phyloP scores from a whole-genome alignment of 2,113 vertebrate species.

The Amblyopsis rosae region DNA sequence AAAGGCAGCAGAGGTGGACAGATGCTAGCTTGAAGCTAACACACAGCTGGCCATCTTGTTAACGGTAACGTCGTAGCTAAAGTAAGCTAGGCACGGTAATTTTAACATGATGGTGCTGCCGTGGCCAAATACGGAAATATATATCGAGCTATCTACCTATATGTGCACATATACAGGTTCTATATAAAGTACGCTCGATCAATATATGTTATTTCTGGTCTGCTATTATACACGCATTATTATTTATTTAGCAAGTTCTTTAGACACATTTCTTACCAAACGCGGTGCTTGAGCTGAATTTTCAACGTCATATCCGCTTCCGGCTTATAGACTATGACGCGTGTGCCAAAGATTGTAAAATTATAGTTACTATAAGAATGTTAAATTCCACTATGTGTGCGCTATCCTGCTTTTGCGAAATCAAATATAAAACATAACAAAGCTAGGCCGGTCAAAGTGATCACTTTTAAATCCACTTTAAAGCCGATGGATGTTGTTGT shows the following conservation, averaged over 20 bases:
- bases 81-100: constrained; percentile 5
- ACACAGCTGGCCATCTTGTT: constrained; percentile 46
- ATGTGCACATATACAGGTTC: not conserved
- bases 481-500: no score
- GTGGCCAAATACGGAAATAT: not conserved
- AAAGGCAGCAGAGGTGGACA: not conserved
- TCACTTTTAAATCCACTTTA: no score
- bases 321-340: constrained; percentile 26
- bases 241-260: not conserved
- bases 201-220: accelerated
- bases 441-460: no score
- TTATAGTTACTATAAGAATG: no score
- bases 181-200: accelerated
- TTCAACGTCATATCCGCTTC: constrained; percentile 65
- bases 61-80: constrained; percentile 24
- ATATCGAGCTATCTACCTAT: not conserved
- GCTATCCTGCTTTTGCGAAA: no score
- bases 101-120: constrained; percentile 17
- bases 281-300: constrained; percentile 58
- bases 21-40: constrained; percentile 7
- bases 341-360: no score
- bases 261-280: constrained; percentile 69
- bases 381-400: no score
- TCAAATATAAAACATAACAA: no score
- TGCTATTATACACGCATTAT: accelerated